A percentile compares a stretch with the other conserved stretches of the same genome.
phyloP scores from a whole-genome alignment of 1,140 invertebrate species.

The Druon quercuslanigerum region DNA sequence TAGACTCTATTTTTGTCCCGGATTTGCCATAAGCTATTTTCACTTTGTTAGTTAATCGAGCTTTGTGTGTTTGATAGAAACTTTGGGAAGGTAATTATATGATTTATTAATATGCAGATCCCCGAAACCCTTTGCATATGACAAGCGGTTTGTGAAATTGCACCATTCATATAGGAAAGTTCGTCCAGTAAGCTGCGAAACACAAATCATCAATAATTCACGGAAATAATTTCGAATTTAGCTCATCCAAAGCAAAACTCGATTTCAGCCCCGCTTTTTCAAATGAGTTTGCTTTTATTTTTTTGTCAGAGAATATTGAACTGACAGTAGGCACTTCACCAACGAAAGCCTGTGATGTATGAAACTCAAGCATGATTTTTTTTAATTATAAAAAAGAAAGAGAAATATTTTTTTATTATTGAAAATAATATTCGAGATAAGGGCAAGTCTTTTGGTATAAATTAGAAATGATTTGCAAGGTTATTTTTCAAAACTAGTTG shows the following conservation, averaged over 20 bases:
- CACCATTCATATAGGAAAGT: slow-evolving; percentile 16
- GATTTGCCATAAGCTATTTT: too few species aligned
- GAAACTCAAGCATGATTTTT: neutral
- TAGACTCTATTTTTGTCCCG: too few species aligned
- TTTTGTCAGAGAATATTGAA: neutral
- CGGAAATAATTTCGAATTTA: slow-evolving; percentile 20
- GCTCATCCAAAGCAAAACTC: neutral
- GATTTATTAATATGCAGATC: slow-evolving; percentile 31
- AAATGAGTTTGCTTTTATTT: slow-evolving; percentile 13
- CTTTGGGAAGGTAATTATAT: slow-evolving; percentile 18
- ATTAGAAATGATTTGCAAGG: too few species aligned
- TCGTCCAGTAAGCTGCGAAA: neutral
- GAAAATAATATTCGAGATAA: too few species aligned
- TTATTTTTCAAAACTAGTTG: too few species aligned
- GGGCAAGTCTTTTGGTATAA: too few species aligned
- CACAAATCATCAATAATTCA: slow-evolving; percentile 15
- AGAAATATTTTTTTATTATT: too few species aligned
- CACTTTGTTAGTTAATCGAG: neutral
- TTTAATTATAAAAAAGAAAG: too few species aligned
- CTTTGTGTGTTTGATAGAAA: slow-evolving; percentile 20
- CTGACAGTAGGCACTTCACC: neutral
- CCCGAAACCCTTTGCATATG: slow-evolving; percentile 5
- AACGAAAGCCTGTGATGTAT: neutral
- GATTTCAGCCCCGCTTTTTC: neutral
- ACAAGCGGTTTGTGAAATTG: slow-evolving; percentile 27